Evolutionary conservation across 2,113 vertebrate genomes (phyloP).

Genomic region (Pogona vitticeps): DNA sequence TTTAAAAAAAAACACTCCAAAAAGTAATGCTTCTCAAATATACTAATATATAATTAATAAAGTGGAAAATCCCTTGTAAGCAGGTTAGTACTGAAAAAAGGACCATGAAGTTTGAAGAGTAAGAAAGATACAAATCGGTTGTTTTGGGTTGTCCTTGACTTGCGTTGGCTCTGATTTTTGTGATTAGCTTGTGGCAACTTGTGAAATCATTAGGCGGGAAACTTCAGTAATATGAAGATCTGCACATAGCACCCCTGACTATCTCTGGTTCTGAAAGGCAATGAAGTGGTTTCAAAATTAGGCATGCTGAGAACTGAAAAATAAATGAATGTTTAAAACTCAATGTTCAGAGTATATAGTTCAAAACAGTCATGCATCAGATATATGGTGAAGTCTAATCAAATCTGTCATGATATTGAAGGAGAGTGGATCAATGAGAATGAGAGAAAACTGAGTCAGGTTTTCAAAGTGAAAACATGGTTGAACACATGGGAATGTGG

Average conservation of each 20-base stretch:
- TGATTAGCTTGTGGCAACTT: not conserved
- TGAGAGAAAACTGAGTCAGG: no score
- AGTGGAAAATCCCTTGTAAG: slow-evolving; percentile 45
- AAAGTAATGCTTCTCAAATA: slow-evolving; percentile 68
- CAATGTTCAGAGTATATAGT: not conserved
- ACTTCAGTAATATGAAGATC: no score
- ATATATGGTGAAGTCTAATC: not conserved
- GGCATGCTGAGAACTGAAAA: not conserved
- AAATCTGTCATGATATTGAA: no score
- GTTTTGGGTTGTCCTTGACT: no score
- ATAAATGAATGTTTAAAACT: not conserved
- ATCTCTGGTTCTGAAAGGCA: not conserved
- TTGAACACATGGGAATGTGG: no score
- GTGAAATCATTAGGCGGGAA: not conserved
- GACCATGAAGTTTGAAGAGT: slow-evolving; percentile 51
- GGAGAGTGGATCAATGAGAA: no score
- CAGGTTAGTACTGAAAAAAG: slow-evolving; percentile 46
- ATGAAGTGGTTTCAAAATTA: not conserved
- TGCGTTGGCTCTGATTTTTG: not conserved
- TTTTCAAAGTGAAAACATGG: no score
- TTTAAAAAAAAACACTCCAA: no score
- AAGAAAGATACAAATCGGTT: slow-evolving; percentile 24
- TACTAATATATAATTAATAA: slow-evolving; percentile 40
- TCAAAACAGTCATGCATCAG: not conserved
- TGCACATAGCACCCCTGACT: not conserved